Evolutionary conservation across 1,140 invertebrate genomes (phyloP).

Genomic region (Megalonaias nervosa): DNA sequence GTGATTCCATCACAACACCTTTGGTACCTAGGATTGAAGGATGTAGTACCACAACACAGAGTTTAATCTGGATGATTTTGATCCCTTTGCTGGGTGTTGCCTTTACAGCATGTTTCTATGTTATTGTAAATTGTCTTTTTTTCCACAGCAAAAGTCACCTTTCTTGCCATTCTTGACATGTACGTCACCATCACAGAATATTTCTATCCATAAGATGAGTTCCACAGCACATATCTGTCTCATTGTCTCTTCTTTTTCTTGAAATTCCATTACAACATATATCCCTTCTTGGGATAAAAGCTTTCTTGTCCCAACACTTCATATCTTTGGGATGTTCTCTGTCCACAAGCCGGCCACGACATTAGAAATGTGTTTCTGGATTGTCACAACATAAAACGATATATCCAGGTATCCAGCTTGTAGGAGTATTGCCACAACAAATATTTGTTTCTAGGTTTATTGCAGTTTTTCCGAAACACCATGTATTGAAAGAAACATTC

Average conservation of each 20-base stretch:
- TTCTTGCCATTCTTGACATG: background rate
- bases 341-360: background rate
- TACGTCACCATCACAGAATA: constrained; percentile 8
- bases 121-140: constrained; percentile 10
- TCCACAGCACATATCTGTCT: constrained; percentile 14
- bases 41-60: constrained; percentile 12
- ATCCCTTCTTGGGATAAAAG: constrained; percentile 10
- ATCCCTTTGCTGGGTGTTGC: background rate
- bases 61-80: background rate
- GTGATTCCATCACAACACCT: constrained; percentile 8
- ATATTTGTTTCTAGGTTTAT: constrained; percentile 5
- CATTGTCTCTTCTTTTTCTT: background rate
- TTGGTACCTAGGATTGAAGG: background rate
- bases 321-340: background rate
- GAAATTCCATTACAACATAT: constrained; percentile 17
- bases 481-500: background rate
- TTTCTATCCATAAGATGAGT: background rate
- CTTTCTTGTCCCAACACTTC: constrained; percentile 11
- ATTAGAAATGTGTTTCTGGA: background rate
- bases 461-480: constrained; percentile 21
- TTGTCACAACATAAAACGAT: constrained; percentile 13
- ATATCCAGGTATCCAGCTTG: background rate
- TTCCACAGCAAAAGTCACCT: constrained; percentile 12
- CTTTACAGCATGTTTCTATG: constrained; percentile 18
- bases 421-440: constrained; percentile 2